A percentile compares a stretch with the other conserved stretches of the same genome.
phyloP scores from a whole-genome alignment of 2,113 vertebrate genomes.

The Melozone crissalis region DNA sequence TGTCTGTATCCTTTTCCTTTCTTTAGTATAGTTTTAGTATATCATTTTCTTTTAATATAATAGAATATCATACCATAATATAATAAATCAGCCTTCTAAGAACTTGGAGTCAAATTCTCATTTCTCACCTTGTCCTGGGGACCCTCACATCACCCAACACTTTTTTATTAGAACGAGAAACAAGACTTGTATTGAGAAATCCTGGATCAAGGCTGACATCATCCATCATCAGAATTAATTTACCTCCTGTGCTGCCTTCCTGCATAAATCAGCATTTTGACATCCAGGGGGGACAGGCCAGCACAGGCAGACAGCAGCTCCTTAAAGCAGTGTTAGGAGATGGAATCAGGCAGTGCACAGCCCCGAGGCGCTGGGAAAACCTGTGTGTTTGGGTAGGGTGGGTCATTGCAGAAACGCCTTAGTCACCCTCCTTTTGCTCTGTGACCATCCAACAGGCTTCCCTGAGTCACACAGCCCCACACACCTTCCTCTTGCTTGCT shows the following conservation, averaged over 20 bases:
- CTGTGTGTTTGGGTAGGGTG: not conserved
- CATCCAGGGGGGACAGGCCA: not conserved
- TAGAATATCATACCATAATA: too few relatives aligned
- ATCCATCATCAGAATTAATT: not conserved
- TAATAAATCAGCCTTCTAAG: too few relatives aligned
- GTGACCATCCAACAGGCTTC: not conserved
- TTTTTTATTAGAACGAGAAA: not conserved
- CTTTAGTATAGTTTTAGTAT: too few relatives aligned
- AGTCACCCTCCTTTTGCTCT: not conserved
- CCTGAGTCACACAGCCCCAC: not conserved
- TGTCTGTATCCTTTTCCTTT: too few relatives aligned
- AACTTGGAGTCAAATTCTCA: too few relatives aligned
- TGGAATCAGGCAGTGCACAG: not conserved
- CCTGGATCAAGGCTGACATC: not conserved
- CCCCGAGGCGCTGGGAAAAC: not conserved
- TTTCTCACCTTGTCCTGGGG: too few relatives aligned
- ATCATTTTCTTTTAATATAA: too few relatives aligned
- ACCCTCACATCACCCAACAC: too few relatives aligned
- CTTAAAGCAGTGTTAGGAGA: not conserved
- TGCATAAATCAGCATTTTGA: not conserved
- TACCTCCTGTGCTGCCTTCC: not conserved
- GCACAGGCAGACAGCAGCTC: not conserved
- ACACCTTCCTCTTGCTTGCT: not conserved
- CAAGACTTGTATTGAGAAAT: not conserved
- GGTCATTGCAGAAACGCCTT: not conserved